Evolutionary conservation across 2,888 invertebrate genomes (phyloP).

Genomic region (Rhyacophila evoluta): DNA sequence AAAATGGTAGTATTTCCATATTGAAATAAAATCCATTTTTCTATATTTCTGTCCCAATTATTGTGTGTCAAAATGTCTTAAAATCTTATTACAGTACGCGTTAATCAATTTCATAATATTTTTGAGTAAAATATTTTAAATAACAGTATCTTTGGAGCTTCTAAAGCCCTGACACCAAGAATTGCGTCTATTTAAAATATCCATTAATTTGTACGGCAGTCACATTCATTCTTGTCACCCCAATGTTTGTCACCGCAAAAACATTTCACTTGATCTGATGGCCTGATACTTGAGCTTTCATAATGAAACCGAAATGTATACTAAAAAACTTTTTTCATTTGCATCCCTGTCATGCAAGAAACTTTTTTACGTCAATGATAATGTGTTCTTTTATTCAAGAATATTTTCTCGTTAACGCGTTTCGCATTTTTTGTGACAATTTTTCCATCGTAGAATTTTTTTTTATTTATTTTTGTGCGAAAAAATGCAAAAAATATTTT

Average conservation of each 20-base stretch:
- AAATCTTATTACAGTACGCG: no score
- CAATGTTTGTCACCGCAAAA: not conserved
- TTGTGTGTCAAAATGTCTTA: no score
- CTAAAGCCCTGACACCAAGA: not conserved
- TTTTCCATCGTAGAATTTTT: no score
- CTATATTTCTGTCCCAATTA: no score
- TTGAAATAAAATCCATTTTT: no score
- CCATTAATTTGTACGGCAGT: conserved; percentile 33
- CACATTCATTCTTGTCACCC: conserved; percentile 27
- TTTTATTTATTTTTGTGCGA: no score
- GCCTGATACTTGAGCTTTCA: not conserved
- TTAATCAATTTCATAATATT: no score
- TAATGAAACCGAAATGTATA: not conserved
- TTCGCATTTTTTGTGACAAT: not conserved
- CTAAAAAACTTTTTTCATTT: conserved; percentile 18
- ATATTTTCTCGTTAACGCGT: not conserved
- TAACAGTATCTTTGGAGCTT: no score
- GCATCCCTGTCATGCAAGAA: not conserved
- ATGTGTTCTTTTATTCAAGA: not conserved
- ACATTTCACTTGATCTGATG: not conserved
- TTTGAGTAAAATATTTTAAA: no score
- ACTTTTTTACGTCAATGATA: not conserved
- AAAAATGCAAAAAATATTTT: no score
- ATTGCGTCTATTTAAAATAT: conserved; percentile 27
- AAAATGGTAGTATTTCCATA: no score